Base-by-base conservation (phyloP, 2,797 vertebrate genomes). In the Gymnocypris eckloni region DNA sequence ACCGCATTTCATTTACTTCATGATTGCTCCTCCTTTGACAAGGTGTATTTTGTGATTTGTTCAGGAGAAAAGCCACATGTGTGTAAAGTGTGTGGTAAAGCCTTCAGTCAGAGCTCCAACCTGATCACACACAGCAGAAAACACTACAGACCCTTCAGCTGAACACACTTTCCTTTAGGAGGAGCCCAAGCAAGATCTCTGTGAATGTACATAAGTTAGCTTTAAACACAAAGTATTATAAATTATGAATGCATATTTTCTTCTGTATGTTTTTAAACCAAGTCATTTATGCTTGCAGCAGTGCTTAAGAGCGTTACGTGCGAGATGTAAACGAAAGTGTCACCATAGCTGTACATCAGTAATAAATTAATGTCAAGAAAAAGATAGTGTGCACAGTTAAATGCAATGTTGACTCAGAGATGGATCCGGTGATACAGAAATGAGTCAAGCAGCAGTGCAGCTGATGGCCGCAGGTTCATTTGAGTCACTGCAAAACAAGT, bases 21-120 rank as follows among this genome's bases (percentile, higher is more conserved):
- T n/a, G 6, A n/a, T 39, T 66, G 48, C 4, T 45, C 66, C 39
- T 4, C 11, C 28, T 48, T 48, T 73, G 45, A 54, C 5, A 25
- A 15, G 16, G 22, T 72, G 18, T 28, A 48, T 50, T 28, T 69
- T 50, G 33, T 45, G 25, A 50, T 54, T 43, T 86, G 66, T 88
- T 37, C 88, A 96, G 96, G 96, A 0, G 96, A 96, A 91, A 96
- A 96, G 91, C 96, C 96, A 0, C 95, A 96, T 3, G 93, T 95
- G 69, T 96, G 96, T 89, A 92, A 91, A 87, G 94, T 96, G 87
- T 96, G 96, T 61, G 95, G 95, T 15, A 95, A 95, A 82, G 94
- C 94, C 0, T 96, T 96, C 94, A 96, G 95, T 90, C 96, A 96
- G 93, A 96, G 96, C 91, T 96, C 96, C 84, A 96, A 96, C 92